Evolutionary conservation across 2,113 vertebrate species (phyloP).

Genomic region (Pipra filicauda): DNA sequence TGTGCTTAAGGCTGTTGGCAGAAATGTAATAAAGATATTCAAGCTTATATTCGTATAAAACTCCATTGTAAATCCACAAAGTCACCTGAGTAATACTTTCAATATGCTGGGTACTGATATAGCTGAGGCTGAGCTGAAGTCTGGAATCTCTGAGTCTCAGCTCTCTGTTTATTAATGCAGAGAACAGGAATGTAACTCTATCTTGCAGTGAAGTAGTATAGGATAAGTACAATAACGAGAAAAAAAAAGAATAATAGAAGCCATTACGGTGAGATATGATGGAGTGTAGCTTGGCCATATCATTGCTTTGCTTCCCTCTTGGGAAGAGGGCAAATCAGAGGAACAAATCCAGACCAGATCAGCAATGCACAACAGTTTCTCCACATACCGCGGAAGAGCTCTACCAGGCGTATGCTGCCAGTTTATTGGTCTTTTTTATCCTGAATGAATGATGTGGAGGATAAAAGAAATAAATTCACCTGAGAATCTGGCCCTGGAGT

Average conservation of each 20-base stretch:
- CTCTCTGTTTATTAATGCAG: background rate
- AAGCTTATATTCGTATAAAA: background rate
- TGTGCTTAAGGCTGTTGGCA: background rate
- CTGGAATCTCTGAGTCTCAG: background rate
- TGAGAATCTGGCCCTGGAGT: background rate
- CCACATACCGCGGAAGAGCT: background rate
- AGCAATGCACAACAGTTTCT: background rate
- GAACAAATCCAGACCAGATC: background rate
- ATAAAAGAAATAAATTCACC: background rate
- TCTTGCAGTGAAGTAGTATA: background rate
- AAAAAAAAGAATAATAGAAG: background rate
- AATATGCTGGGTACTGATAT: background rate
- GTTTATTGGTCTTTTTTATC: background rate
- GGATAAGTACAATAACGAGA: background rate
- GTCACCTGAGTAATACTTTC: background rate
- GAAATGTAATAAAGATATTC: background rate
- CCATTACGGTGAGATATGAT: background rate
- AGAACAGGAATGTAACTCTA: background rate
- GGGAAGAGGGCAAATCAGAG: background rate
- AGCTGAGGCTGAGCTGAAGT: background rate
- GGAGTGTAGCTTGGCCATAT: fast-evolving
- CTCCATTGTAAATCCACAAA: background rate
- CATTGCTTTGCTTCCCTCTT: background rate
- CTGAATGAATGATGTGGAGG: background rate
- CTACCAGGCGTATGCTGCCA: background rate